Conservation (phyloP, 2,113 vertebrate genomes). For the Heloderma charlesbogerti region DNA sequence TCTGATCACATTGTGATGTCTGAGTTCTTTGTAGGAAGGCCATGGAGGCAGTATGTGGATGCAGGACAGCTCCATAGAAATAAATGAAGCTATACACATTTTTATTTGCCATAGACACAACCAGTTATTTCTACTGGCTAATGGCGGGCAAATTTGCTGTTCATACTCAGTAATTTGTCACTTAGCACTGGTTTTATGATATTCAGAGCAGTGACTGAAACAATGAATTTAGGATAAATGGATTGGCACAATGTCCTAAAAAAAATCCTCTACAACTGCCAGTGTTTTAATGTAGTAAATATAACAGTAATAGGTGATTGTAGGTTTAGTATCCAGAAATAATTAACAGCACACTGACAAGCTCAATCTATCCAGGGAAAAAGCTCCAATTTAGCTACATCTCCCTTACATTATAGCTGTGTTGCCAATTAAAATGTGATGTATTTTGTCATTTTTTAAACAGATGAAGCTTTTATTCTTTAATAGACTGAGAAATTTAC, state of each 20-base stretch:
- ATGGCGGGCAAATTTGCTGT: not conserved
- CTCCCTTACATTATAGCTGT: conserved; percentile 56
- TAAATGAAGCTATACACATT: not conserved
- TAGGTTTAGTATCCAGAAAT: conserved; percentile 64
- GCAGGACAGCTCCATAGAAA: not conserved
- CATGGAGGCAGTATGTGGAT: not conserved
- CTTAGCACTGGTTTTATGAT: conserved; percentile 15
- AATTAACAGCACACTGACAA: conserved; percentile 66
- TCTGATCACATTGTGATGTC: not conserved
- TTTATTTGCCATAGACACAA: not conserved
- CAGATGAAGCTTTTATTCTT: conserved; percentile 58
- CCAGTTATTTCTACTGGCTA: not conserved
- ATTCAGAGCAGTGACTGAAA: not conserved
- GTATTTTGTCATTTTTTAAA: conserved; percentile 72
- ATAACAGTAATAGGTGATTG: conserved; percentile 49
- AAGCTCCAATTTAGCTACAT: conserved; percentile 59
- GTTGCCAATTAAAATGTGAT: conserved; percentile 65
- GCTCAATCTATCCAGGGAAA: conserved; percentile 45
- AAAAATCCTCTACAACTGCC: conserved; percentile 26
- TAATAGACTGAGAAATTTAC: conserved; percentile 68
- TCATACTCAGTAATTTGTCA: not conserved
- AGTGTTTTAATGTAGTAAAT: conserved; percentile 50
- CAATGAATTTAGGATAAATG: not conserved
- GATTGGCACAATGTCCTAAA: conserved; percentile 29
- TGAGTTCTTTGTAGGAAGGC: not conserved